Conservation (phyloP, 2,797 vertebrate species). For the Steatocranus sp. region DNA sequence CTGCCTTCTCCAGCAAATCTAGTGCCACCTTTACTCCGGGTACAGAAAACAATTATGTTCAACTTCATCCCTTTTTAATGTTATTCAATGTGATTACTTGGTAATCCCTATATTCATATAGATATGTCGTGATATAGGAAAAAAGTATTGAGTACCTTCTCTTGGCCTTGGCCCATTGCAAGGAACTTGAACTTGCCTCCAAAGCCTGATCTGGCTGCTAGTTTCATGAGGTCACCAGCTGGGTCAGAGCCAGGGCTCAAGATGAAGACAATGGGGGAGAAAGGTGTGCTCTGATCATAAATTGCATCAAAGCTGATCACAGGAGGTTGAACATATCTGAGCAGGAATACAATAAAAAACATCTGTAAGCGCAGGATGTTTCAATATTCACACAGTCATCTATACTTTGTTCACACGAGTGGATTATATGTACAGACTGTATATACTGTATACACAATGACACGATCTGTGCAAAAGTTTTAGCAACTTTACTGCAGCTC, state of each 20-base stretch:
- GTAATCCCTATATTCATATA: background rate
- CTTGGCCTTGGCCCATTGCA: constrained; percentile 97
- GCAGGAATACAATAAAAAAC: background rate
- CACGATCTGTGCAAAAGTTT: background rate
- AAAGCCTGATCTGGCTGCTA: constrained; percentile 85
- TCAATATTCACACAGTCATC: background rate
- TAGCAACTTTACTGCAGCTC: background rate
- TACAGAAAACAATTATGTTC: background rate
- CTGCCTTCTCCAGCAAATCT: constrained; percentile 83
- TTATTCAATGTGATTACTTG: background rate
- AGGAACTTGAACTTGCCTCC: constrained; percentile 88
- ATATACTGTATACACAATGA: background rate
- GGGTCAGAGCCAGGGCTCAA: constrained; percentile 95
- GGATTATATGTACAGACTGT: background rate
- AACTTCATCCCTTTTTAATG: background rate
- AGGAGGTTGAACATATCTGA: constrained; percentile 93
- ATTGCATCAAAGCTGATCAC: constrained; percentile 91
- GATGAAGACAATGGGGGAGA: constrained; percentile 92
- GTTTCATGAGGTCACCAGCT: constrained; percentile 88
- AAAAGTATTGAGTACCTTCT: constrained; percentile 77
- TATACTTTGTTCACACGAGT: background rate
- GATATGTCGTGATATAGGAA: background rate
- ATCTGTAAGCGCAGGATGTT: background rate
- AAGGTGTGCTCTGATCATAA: constrained; percentile 88
- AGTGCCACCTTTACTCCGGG: constrained; percentile 80